A percentile compares a stretch with the other conserved stretches of the same genome.
Evolutionary conservation across 1,140 invertebrate genomes (phyloP).

Genomic region (Meloidogyne floridensis): DNA sequence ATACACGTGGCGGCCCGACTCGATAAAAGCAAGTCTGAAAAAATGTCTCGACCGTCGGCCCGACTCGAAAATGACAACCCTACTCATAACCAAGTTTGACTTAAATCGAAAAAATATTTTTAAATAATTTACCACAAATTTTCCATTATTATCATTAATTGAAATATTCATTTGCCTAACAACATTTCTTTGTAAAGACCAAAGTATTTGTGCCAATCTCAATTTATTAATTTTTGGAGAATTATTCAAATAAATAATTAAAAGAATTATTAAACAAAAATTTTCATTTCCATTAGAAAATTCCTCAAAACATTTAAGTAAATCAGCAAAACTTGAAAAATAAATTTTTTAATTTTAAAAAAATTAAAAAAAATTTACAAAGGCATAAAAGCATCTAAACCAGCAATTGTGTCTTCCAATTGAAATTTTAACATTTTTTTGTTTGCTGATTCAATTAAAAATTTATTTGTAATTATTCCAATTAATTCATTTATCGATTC

Average conservation of each 20-base stretch:
- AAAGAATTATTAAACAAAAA: constrained; percentile 38
- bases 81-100: no score
- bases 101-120: no score
- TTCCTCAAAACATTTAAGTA: constrained; percentile 43
- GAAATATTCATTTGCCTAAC: constrained; percentile 46
- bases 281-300: constrained; percentile 41
- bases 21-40: no score
- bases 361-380: constrained; percentile 42
- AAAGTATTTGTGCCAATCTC: constrained; percentile 41
- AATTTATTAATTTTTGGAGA: constrained; percentile 28
- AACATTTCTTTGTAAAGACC: constrained; percentile 45
- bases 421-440: constrained; percentile 26
- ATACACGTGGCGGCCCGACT: no score
- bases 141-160: no score
- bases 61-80: no score
- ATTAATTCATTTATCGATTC: constrained; percentile 17
- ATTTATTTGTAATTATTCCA: constrained; percentile 18
- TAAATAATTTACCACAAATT: no score
- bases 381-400: constrained; percentile 50
- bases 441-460: constrained; percentile 14
- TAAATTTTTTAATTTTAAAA: constrained; percentile 18
- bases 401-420: constrained; percentile 37
- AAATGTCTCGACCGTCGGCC: no score
- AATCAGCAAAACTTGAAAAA: constrained; percentile 39
- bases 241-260: constrained; percentile 46